phyloP scores from a whole-genome alignment of 2,113 vertebrate species.

The Brachionichthys hirsutus region DNA sequence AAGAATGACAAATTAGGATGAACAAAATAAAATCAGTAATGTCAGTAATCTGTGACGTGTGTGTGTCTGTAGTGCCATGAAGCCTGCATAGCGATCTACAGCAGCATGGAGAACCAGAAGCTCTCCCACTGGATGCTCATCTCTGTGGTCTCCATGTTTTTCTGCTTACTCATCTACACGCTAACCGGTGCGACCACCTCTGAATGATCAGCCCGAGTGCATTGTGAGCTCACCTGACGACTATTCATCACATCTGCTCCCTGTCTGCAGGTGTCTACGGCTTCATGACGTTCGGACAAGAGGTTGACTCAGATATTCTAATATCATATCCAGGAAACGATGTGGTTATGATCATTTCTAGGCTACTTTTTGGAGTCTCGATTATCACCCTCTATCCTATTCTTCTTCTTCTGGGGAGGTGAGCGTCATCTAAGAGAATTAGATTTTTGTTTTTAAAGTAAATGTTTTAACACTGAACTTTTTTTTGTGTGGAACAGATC shows the following conservation, averaged over 20 bases:
- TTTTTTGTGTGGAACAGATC: conserved; percentile 74
- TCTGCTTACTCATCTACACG: conserved; percentile 89
- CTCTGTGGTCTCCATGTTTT: conserved; percentile 86
- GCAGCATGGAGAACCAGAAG: conserved; percentile 87
- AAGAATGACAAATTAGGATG: too few relatives aligned
- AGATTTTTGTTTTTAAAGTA: not conserved
- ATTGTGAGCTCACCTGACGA: not conserved
- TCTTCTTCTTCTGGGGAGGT: conserved; percentile 91
- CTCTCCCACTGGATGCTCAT: conserved; percentile 87
- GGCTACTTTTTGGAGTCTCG: conserved; percentile 88
- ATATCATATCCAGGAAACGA: conserved; percentile 92
- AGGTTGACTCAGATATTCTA: conserved; percentile 85
- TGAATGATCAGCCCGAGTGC: not conserved
- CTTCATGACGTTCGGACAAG: conserved; percentile 87
- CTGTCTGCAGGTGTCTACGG: conserved; percentile 83
- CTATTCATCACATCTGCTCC: not conserved
- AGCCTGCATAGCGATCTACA: conserved; percentile 89
- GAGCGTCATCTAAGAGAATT: not conserved
- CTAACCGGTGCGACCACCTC: conserved; percentile 68
- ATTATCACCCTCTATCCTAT: conserved; percentile 95
- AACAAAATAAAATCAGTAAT: not conserved
- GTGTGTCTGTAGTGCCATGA: conserved; percentile 87
- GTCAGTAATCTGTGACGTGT: conserved; percentile 4
- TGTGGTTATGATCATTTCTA: conserved; percentile 79
- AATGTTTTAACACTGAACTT: not conserved